Percentiles rank a stretch among this genome's conserved stretches.
These are phyloP conservation scores for Portunus trituberculatus DNA, from an alignment of 1,140 invertebrate genomes.

Conservation along the genomic window DNA sequence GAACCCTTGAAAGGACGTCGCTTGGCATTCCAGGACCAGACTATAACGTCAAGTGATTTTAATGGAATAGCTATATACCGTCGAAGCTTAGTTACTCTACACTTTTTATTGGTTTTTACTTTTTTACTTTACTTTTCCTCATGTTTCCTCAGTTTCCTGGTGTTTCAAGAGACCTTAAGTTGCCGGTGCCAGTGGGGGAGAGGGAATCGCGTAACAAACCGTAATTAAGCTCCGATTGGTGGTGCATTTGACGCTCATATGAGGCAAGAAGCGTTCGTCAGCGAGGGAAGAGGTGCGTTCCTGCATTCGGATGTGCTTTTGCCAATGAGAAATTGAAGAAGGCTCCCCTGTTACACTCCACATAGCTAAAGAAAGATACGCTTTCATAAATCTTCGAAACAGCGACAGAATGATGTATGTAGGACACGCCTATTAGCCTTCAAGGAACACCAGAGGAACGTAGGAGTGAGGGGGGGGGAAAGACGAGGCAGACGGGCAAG, in stretches of 20 bases:
- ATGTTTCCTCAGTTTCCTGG: constrained; percentile 2
- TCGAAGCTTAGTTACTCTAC: constrained; percentile 2
- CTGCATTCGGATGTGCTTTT: constrained; percentile 10
- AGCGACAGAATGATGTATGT: not conserved
- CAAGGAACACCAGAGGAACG: constrained; percentile 11
- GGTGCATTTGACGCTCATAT: not conserved
- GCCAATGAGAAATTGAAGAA: not conserved
- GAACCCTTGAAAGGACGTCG: not conserved
- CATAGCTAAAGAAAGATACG: not conserved
- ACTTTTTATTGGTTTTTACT: not conserved
- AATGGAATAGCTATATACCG: constrained; percentile 8
- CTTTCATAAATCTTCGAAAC: not conserved
- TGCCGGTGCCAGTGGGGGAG: not conserved
- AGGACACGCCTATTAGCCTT: not conserved
- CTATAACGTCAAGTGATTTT: not conserved
- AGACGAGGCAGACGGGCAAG: not conserved
- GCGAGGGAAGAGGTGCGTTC: constrained; percentile 12
- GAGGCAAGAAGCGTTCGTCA: not conserved
- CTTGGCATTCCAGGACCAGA: not conserved
- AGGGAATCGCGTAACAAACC: constrained; percentile 5
- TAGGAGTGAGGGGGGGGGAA: not conserved
- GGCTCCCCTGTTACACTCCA: not conserved
- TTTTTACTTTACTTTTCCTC: not conserved
- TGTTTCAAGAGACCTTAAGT: constrained; percentile 22
- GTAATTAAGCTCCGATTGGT: not conserved